phyloP scores from a whole-genome alignment of 2,113 vertebrate species.

The Callionymus lyra region DNA sequence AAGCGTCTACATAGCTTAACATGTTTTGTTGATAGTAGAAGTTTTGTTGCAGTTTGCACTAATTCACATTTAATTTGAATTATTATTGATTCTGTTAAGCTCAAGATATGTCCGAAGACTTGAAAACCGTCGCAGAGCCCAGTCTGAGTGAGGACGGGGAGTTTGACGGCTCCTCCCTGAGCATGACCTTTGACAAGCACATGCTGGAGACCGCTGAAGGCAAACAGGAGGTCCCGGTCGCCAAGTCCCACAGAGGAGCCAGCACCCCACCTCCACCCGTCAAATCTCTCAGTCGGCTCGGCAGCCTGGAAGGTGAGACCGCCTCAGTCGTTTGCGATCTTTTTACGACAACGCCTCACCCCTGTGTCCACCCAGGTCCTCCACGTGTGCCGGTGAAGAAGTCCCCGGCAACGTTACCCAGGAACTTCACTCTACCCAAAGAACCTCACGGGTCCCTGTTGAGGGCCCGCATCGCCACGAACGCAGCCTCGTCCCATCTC shows the following conservation, averaged over 20 bases:
- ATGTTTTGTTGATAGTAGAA: too few species aligned
- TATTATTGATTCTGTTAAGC: slow-evolving; percentile 38
- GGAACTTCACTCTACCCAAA: slow-evolving; percentile 71
- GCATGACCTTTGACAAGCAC: slow-evolving; percentile 25
- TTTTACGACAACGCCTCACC: neutral
- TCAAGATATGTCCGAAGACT: slow-evolving; percentile 52
- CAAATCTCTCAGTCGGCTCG: slow-evolving; percentile 63
- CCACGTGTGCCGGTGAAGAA: slow-evolving; percentile 67
- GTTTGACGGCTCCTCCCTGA: slow-evolving; percentile 23
- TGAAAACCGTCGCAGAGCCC: slow-evolving; percentile 36
- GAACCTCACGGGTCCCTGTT: slow-evolving; percentile 65
- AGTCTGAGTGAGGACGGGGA: slow-evolving; percentile 46
- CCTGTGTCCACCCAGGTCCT: slow-evolving; percentile 30
- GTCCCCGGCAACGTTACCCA: slow-evolving; percentile 68
- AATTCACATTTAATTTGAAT: too few species aligned
- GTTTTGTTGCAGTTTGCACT: too few species aligned
- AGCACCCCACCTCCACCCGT: slow-evolving; percentile 56
- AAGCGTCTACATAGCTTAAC: too few species aligned
- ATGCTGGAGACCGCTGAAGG: slow-evolving; percentile 17
- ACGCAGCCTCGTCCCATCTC: slow-evolving; percentile 83
- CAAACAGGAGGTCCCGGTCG: slow-evolving; percentile 27
- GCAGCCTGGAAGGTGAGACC: slow-evolving; percentile 65
- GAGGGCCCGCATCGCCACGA: slow-evolving; percentile 79
- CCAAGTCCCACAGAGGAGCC: slow-evolving; percentile 40
- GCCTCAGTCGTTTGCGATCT: neutral